phyloP scores from a whole-genome alignment of 2,888 invertebrate species.

The Eilema depressum region DNA sequence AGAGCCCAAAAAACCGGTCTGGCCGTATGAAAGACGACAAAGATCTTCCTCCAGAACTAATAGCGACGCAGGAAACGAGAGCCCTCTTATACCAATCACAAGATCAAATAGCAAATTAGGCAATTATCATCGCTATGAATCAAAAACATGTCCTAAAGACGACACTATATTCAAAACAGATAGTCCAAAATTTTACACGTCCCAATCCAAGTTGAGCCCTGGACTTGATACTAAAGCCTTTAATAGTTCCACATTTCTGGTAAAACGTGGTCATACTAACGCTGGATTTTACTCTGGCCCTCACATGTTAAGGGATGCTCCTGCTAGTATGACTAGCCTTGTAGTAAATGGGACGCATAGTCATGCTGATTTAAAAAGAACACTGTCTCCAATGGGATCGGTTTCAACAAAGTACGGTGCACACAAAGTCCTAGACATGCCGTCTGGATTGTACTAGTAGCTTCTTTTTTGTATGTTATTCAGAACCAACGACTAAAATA shows the following conservation, averaged over 20 bases:
- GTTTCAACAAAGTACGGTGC: slow-evolving; percentile 75
- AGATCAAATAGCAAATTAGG: slow-evolving; percentile 68
- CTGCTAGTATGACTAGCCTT: slow-evolving; percentile 82
- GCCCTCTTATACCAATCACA: slow-evolving; percentile 73
- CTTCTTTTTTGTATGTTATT: slow-evolving; percentile 55
- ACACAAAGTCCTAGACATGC: slow-evolving; percentile 90
- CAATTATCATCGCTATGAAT: slow-evolving; percentile 63
- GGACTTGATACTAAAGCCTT: slow-evolving; percentile 73
- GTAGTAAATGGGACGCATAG: slow-evolving; percentile 79
- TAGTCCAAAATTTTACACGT: slow-evolving; percentile 73
- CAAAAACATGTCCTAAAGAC: slow-evolving; percentile 65
- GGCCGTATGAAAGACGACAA: slow-evolving; percentile 80
- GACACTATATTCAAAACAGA: slow-evolving; percentile 68
- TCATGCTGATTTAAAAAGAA: slow-evolving; percentile 80
- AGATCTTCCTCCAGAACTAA: slow-evolving; percentile 76
- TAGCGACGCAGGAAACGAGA: slow-evolving; percentile 76
- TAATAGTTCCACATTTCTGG: slow-evolving; percentile 86
- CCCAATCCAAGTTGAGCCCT: slow-evolving; percentile 71
- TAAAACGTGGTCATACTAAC: slow-evolving; percentile 88
- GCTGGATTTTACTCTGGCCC: slow-evolving; percentile 89
- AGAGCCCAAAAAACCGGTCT: slow-evolving; percentile 79
- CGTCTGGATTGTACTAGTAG: slow-evolving; percentile 90
- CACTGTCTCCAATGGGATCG: slow-evolving; percentile 75
- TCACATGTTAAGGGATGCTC: slow-evolving; percentile 79
- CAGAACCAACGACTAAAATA: slow-evolving; percentile 85